phyloP scores from a whole-genome alignment of 2,797 vertebrate species.

The Oreortyx pictus region DNA sequence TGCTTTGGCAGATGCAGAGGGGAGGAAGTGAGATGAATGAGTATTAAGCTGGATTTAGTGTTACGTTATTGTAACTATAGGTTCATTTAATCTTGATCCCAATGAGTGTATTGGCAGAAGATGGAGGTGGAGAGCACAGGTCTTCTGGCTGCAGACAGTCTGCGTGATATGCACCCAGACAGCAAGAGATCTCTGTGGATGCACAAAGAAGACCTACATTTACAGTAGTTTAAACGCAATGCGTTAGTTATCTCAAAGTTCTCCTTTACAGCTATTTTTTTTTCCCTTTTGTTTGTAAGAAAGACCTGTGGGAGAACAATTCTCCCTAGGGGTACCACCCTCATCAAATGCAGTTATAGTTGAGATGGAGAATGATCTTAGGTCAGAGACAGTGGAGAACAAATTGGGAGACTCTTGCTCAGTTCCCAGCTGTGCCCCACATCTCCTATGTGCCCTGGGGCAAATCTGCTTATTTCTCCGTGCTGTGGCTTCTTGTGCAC shows the following conservation, averaged over 20 bases:
- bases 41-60: neutral
- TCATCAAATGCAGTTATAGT: neutral
- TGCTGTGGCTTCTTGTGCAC: neutral
- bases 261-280: neutral
- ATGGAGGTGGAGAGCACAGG: neutral
- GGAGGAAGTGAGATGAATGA: neutral
- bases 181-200: neutral
- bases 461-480: neutral
- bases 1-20: neutral
- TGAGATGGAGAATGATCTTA: neutral
- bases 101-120: neutral
- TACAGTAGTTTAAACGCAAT: neutral
- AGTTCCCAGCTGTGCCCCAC: neutral
- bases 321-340: neutral
- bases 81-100: neutral
- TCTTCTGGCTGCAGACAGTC: neutral
- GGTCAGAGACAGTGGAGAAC: neutral
- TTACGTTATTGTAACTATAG: neutral
- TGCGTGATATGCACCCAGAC: neutral
- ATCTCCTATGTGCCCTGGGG: conserved; percentile 14
- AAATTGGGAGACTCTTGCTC: neutral
- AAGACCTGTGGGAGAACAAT: neutral
- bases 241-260: neutral
- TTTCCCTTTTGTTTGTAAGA: neutral
- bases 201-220: neutral